Evolutionary conservation across 2,797 vertebrate species (phyloP).

Genomic region (Okamejei kenojei): DNA sequence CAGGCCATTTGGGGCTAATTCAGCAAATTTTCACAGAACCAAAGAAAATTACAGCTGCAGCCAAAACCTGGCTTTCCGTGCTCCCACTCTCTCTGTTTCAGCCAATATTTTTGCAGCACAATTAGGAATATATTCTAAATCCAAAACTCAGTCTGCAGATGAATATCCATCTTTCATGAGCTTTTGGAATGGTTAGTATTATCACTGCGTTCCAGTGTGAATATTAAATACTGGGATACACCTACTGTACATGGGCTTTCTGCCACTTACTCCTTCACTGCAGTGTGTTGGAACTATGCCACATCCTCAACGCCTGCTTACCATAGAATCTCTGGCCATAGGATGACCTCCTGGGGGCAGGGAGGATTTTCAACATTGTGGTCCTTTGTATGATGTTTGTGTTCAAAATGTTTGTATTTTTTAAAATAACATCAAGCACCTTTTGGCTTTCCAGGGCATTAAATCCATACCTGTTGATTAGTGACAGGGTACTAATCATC

Average conservation of each 20-base stretch:
- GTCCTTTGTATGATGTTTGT: not conserved
- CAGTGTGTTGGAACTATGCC: not conserved
- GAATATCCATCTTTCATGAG: not conserved
- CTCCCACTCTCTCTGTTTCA: not conserved
- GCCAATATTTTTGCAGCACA: not conserved
- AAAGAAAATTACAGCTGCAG: slow-evolving; percentile 24
- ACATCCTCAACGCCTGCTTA: not conserved
- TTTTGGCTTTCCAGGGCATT: not conserved
- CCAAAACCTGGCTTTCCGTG: not conserved
- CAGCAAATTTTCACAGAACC: slow-evolving; percentile 18
- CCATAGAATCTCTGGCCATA: not conserved
- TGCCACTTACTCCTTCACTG: not conserved
- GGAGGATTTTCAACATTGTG: not conserved
- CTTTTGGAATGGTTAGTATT: not conserved
- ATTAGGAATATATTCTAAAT: not conserved
- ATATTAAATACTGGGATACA: not conserved
- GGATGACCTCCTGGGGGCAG: too few species aligned
- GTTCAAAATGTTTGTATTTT: not conserved
- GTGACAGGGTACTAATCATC: not conserved
- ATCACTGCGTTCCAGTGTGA: not conserved
- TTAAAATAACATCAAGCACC: not conserved
- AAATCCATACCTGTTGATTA: not conserved
- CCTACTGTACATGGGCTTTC: not conserved
- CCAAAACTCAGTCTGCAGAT: not conserved
- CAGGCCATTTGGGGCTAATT: slow-evolving; percentile 15